Percentiles rank a stretch among this genome's conserved stretches.
Evolutionary conservation across 2,113 vertebrate genomes (phyloP).

Genomic region (Nansenia antarctica): DNA sequence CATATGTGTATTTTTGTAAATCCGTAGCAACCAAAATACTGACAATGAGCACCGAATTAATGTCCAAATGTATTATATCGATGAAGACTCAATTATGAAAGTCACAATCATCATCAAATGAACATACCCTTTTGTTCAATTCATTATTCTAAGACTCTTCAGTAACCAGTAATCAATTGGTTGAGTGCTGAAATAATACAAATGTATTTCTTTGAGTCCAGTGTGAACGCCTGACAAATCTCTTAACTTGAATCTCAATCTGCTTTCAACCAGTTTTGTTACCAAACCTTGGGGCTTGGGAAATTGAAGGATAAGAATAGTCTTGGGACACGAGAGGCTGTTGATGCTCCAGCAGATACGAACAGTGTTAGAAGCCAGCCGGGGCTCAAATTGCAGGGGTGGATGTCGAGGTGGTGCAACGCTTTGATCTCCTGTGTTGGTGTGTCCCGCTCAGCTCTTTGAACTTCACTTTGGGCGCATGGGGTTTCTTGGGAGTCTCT

Average conservation of each 20-base stretch:
- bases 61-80: constrained; percentile 32
- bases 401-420: constrained; percentile 15
- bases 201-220: neutral
- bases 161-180: neutral
- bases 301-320: neutral
- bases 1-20: constrained; percentile 37
- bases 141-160: neutral
- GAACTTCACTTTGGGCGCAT: constrained; percentile 57
- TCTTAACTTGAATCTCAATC: too few relatives aligned
- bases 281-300: too few relatives aligned
- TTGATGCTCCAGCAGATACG: constrained; percentile 2
- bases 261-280: too few relatives aligned
- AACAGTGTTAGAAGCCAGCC: neutral
- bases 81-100: neutral
- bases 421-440: constrained; percentile 51
- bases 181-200: neutral
- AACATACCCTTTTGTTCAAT: neutral
- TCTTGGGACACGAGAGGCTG: neutral
- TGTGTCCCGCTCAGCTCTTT: constrained; percentile 47
- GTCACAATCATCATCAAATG: neutral
- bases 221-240: neutral
- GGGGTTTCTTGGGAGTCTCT: constrained; percentile 9
- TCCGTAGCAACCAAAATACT: constrained; percentile 35
- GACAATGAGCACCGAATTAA: constrained; percentile 36
- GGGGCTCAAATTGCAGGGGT: constrained; percentile 25